phyloP scores from a whole-genome alignment of 2,888 invertebrate species.

The Mesorhabditis spiculigera region DNA sequence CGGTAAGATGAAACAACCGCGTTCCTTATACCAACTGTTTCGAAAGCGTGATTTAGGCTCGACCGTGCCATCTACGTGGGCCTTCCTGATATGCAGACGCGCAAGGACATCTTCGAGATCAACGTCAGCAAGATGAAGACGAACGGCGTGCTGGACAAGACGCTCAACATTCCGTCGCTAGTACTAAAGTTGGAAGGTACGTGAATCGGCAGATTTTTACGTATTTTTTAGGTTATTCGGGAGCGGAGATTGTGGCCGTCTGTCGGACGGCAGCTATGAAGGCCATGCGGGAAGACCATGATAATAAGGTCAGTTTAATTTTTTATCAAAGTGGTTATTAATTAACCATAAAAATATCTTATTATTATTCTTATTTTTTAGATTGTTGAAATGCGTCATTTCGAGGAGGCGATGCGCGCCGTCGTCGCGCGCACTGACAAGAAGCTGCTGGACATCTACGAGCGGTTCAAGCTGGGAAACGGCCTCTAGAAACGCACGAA shows the following conservation, averaged over 20 bases:
- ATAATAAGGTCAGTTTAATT: constrained; percentile 27
- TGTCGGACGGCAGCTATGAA: constrained; percentile 86
- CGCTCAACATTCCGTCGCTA: constrained; percentile 15
- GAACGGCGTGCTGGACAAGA: constrained; percentile 9
- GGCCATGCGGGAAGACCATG: constrained; percentile 65
- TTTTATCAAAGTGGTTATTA: background rate
- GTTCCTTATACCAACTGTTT: background rate
- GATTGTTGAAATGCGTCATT: constrained; percentile 24
- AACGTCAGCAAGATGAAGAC: constrained; percentile 55
- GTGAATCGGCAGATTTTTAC: background rate
- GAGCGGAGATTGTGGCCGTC: constrained; percentile 81
- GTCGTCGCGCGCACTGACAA: constrained; percentile 42
- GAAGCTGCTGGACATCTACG: constrained; percentile 39
- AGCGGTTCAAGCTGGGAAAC: constrained; percentile 35
- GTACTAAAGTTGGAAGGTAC: constrained; percentile 24
- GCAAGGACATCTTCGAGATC: constrained; percentile 77
- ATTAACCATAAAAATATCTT: too few species aligned
- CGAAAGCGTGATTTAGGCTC: constrained; percentile 67
- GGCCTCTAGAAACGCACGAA: too few species aligned
- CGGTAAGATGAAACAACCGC: background rate
- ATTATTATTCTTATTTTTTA: background rate
- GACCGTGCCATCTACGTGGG: constrained; percentile 89
- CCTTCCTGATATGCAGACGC: constrained; percentile 77
- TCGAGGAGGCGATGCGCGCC: constrained; percentile 29
- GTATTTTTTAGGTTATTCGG: constrained; percentile 60